Base-by-base conservation (phyloP, 2,888 invertebrate species). In the Erebia aethiops region DNA sequence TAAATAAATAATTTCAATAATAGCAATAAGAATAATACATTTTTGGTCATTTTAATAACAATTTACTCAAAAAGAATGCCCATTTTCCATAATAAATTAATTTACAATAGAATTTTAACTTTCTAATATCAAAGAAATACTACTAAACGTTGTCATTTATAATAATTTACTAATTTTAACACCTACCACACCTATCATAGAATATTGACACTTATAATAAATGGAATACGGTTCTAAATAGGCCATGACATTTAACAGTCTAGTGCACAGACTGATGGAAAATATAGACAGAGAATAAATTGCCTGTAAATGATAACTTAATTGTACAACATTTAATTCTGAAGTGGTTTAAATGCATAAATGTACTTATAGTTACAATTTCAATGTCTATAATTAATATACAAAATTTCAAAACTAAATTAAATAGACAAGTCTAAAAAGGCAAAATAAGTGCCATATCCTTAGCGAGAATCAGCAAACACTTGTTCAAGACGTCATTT, bases 11-110 rank as follows among this genome's bases (percentile, higher is more conserved):
- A 66, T 56, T 18, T 66, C 10, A 18, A 21, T 41, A 62, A 61
- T 66, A 64, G 41, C 60, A 68, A 68, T 57, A 64, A 68, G 46
- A 52, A 62, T 57, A 70, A 58, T 46, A 66, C 10, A 64, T 72
- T 70, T 72, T 73, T 73, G 72, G 72, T 73, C 70, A 65, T 54
- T 65, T 67, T 46, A 13, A 73, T 71, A 70, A 73, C 60, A 70
- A 51, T 52, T 63, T 56, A 66, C 18, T 11, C n/a, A 66, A n/a
- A 43, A 46, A 56, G 9, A 52, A 66, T 56, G 56, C 43, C 66
- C 56, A 46, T 54, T n/a, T 35, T 41, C 0, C 41, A 16, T 2
- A 18, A 54, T 52, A 21, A 62, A 49, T 14, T 21, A 62, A 62
- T 62, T 62, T 49, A 62, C 16, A 49, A 49, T 52, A 11, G 26